These are phyloP conservation scores for Podarcis muralis DNA, from an alignment of 2,113 vertebrate genomes.

Conservation along the genomic window DNA sequence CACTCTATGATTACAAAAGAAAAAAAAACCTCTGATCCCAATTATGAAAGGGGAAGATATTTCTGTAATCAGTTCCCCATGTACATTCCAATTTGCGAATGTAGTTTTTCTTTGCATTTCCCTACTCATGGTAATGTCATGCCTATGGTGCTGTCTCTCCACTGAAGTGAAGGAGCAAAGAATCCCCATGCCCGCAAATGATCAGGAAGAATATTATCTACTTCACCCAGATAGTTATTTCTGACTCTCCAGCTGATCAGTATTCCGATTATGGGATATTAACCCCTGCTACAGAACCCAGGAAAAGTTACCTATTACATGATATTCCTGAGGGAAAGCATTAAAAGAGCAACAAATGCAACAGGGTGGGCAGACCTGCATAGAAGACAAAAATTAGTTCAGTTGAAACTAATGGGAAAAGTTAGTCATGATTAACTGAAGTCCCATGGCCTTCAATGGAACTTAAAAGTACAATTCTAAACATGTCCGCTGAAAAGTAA, in stretches of 20 bases:
- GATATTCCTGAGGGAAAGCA: constrained; percentile 55
- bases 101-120: neutral
- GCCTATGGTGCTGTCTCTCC: neutral
- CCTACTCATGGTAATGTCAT: constrained; percentile 4
- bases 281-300: constrained; percentile 53
- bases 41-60: constrained; percentile 39
- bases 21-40: constrained; percentile 36
- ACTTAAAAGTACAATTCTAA: neutral
- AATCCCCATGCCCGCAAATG: neutral
- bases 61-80: constrained; percentile 11
- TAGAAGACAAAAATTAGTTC: constrained; percentile 5
- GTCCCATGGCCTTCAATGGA: neutral
- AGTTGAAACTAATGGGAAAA: neutral
- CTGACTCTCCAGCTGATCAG: constrained; percentile 40
- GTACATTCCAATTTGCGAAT: neutral
- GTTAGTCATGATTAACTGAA: neutral
- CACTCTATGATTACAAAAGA: constrained; percentile 40
- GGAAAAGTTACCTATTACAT: constrained; percentile 58
- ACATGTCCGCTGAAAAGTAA: neutral
- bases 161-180: neutral
- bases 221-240: neutral
- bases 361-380: constrained; percentile 21
- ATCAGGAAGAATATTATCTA: neutral
- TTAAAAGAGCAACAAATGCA: neutral
- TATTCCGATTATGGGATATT: constrained; percentile 37